Evolutionary conservation across 1,140 invertebrate genomes (phyloP).

Genomic region (Mercenaria mercenaria): DNA sequence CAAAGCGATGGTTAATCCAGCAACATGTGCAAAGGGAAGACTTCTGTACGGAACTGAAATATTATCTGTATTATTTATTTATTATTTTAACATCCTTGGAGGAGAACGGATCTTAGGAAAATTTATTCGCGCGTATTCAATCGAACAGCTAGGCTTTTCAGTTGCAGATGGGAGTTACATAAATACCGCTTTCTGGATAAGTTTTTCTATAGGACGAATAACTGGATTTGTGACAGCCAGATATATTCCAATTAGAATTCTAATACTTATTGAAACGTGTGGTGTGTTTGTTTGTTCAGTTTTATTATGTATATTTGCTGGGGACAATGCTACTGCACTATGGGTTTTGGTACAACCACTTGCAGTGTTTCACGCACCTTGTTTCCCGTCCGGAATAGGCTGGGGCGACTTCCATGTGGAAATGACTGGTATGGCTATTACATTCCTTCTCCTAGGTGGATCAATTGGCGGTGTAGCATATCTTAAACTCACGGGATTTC

Average conservation of each 20-base stretch:
- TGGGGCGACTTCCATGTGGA: constrained; percentile 74
- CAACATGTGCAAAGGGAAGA: constrained; percentile 70
- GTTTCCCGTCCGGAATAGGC: constrained; percentile 73
- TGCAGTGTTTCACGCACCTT: constrained; percentile 70
- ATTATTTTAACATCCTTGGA: constrained; percentile 71
- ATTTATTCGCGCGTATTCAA: constrained; percentile 76
- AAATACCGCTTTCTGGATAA: constrained; percentile 76
- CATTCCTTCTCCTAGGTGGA: constrained; percentile 70
- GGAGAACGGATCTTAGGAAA: constrained; percentile 75
- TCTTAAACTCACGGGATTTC: constrained; percentile 71
- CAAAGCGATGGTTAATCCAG: constrained; percentile 68
- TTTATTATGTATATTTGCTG: constrained; percentile 69
- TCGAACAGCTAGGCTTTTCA: constrained; percentile 69
- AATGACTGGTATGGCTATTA: constrained; percentile 73
- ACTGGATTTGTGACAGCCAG: constrained; percentile 70
- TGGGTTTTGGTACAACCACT: constrained; percentile 69
- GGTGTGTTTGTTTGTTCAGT: constrained; percentile 64
- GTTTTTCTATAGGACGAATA: constrained; percentile 73
- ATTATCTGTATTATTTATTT: constrained; percentile 72
- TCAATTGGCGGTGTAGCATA: constrained; percentile 72
- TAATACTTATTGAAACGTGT: constrained; percentile 71
- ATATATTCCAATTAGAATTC: constrained; percentile 71
- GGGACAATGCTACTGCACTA: constrained; percentile 51
- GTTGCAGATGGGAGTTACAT: constrained; percentile 70
- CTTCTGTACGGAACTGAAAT: constrained; percentile 69